phyloP scores from a whole-genome alignment of 2,888 invertebrate genomes.

The Boloria selene region DNA sequence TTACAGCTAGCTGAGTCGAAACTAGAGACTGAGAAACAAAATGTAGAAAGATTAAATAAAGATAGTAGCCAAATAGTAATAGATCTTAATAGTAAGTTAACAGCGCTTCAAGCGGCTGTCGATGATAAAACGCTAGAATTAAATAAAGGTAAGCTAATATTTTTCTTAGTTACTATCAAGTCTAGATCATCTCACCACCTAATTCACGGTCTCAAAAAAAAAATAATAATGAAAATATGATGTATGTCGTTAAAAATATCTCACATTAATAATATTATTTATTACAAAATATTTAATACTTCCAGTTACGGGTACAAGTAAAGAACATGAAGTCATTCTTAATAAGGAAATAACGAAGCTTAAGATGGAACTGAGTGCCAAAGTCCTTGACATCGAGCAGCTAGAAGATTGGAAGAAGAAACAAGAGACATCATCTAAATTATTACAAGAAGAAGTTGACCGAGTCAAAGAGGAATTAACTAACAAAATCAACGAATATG shows the following conservation, averaged over 20 bases:
- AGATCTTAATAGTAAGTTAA: constrained; percentile 73
- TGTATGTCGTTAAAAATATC: too few relatives aligned
- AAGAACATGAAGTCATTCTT: constrained; percentile 75
- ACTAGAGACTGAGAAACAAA: constrained; percentile 72
- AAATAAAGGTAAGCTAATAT: constrained; percentile 68
- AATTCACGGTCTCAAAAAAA: too few relatives aligned
- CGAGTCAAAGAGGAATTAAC: constrained; percentile 66
- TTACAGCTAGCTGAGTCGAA: constrained; percentile 79
- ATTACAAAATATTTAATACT: constrained; percentile 32
- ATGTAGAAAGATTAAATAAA: constrained; percentile 71
- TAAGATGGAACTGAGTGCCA: constrained; percentile 81
- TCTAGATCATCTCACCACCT: too few relatives aligned
- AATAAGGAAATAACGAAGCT: constrained; percentile 79
- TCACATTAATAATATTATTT: too few relatives aligned
- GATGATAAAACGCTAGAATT: constrained; percentile 79
- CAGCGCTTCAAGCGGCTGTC: constrained; percentile 73
- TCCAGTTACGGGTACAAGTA: constrained; percentile 71
- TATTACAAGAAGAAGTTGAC: constrained; percentile 67
- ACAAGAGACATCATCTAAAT: constrained; percentile 62
- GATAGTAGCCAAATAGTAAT: constrained; percentile 75
- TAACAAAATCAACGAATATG: constrained; percentile 74
- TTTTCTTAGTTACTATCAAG: constrained; percentile 22
- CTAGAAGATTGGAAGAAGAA: constrained; percentile 69
- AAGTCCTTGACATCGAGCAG: constrained; percentile 80
- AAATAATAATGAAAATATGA: too few relatives aligned